Evolutionary conservation across 2,113 vertebrate genomes (phyloP), one percentile per base, ranked within the genome.

Genomic region (Dasyprocta punctata): DNA sequence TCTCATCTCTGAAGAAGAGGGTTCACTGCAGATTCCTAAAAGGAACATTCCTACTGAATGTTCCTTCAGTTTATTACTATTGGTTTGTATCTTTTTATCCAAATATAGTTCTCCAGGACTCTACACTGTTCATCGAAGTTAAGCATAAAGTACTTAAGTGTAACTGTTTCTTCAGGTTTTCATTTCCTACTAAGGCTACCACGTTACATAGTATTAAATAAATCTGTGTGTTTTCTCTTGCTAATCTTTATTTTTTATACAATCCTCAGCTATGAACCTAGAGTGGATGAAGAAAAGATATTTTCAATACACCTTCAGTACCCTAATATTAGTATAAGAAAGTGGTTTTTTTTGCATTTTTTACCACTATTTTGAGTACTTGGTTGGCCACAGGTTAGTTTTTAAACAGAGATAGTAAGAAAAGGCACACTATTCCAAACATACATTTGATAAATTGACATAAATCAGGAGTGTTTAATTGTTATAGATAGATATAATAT

Each of bases 351-450:
- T 33, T 56, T 73, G 8, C 47, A 75, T 33, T 60, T 81, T 93
- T 28, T 75, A 49, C 7, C 24, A 58, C 20, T 52, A 3, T 52
- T 10, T 38, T 88, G 19, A 87, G 38, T 44, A 88, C n/a, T 73
- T 91, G 33, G 24, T 33, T 33, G 9, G 5, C 28, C 36, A 33
- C 19, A 14, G 28, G 41, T 67, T 69, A 52, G 60, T 83, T 86
- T 93, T 36, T 77, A 22, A 71, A 92, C 38, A 26, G 19, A 92
- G 83, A 52, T 52, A 61, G 16, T 85, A 38, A 47, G 82, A 84
- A 86, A 83, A 47, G 5, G 3, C 52, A 19, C 20, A 54, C 41
- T 75, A 69, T 13, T 87, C 52, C 36, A 67, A 83, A 52, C 26
- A 61, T 47, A 63, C 30, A 38, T 49, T 69, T 69, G 16, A 44